phyloP scores from a whole-genome alignment of 2,888 invertebrate species.

The Stratiomys singularior region DNA sequence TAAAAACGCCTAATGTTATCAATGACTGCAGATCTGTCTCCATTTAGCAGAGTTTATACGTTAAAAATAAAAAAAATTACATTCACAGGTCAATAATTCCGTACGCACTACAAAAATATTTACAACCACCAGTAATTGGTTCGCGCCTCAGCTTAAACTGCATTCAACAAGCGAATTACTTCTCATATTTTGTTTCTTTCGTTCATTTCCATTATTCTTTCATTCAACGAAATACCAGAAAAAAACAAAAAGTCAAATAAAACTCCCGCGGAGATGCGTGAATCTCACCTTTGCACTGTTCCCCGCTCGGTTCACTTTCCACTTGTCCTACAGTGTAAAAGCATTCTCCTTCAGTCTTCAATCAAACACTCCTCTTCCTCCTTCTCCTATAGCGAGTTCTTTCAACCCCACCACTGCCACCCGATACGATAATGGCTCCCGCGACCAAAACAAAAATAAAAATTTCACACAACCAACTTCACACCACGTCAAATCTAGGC shows the following conservation, averaged over 20 bases:
- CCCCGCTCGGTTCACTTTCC: constrained; percentile 2
- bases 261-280: background rate
- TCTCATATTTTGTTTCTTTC: background rate
- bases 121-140: background rate
- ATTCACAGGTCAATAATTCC: too few relatives aligned
- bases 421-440: background rate
- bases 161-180: constrained; percentile 29
- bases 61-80: too few relatives aligned
- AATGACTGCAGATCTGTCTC: too few relatives aligned
- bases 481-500: background rate
- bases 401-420: background rate
- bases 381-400: background rate
- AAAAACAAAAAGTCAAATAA: constrained; percentile 26
- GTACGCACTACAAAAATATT: too few relatives aligned
- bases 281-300: constrained; percentile 15
- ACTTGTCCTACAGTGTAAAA: background rate
- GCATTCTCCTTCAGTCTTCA: background rate
- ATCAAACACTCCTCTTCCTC: background rate
- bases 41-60: too few relatives aligned
- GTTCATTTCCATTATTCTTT: background rate
- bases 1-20: too few relatives aligned
- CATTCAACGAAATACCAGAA: constrained; percentile 3
- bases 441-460: constrained; percentile 36
- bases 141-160: constrained; percentile 13
- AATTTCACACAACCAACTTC: background rate